Conservation (phyloP, 2,888 invertebrate species). For the Drosophila nr. medialis region DNA sequence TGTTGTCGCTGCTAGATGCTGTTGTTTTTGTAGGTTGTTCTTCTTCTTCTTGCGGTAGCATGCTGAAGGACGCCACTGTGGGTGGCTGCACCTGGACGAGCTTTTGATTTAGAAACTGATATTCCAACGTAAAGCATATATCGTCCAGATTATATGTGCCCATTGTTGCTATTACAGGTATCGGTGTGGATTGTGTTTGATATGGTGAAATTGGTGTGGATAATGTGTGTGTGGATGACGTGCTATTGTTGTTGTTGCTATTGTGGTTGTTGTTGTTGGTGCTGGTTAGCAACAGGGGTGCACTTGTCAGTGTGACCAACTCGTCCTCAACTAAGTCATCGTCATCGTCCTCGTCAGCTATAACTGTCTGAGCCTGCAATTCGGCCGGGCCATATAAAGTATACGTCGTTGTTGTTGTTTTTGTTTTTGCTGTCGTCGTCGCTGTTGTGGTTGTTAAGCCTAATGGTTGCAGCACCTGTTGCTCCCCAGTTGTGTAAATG, state of each 20-base stretch:
- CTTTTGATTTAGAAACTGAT: conserved; percentile 83
- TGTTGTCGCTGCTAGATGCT: conserved; percentile 23
- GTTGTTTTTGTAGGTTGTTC: conserved; percentile 23
- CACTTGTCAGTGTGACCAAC: conserved; percentile 64
- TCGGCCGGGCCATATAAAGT: conserved; percentile 47
- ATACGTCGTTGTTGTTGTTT: conserved; percentile 49
- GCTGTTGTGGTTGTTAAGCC: conserved; percentile 70
- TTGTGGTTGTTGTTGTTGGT: conserved; percentile 33
- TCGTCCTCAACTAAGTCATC: conserved; percentile 55
- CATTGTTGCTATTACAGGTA: conserved; percentile 50
- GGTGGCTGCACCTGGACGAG: conserved; percentile 83
- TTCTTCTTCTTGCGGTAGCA: conserved; percentile 53
- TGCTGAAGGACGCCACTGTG: conserved; percentile 74
- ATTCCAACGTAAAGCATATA: conserved; percentile 83
- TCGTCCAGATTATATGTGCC: conserved; percentile 68
- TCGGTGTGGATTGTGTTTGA: conserved; percentile 29
- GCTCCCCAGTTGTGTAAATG: conserved; percentile 65
- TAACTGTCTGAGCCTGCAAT: conserved; percentile 33
- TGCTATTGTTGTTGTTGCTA: conserved; percentile 32
- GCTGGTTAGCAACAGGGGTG: conserved; percentile 55
- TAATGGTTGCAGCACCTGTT: conserved; percentile 83
- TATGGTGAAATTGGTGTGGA: conserved; percentile 46
- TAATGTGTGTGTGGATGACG: conserved; percentile 42
- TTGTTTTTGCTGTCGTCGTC: conserved; percentile 40
- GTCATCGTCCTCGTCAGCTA: conserved; percentile 30